Percentiles rank a stretch among this genome's conserved stretches.
These are phyloP conservation scores for Luscinia luscinia DNA, from an alignment of 2,797 vertebrate genomes.

Conservation along the genomic window DNA sequence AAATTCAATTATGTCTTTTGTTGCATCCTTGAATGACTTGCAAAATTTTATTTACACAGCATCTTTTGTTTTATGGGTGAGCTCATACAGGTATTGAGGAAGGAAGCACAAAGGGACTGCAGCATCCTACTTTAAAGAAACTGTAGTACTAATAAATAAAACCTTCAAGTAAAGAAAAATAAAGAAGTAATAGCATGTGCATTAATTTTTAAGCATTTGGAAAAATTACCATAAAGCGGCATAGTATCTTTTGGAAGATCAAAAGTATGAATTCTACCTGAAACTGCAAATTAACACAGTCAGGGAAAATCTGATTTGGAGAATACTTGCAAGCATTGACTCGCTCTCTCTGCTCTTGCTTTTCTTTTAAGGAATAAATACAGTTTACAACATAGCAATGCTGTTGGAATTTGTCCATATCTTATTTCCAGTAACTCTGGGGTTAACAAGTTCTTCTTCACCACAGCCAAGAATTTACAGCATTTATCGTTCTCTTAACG, in stretches of 20 bases:
- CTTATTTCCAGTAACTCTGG: slow-evolving; percentile 24
- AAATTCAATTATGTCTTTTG: slow-evolving; percentile 73
- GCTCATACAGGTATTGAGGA: slow-evolving; percentile 52
- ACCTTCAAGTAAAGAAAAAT: neutral
- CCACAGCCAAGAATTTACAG: slow-evolving; percentile 56
- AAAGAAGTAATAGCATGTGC: neutral
- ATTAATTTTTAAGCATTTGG: slow-evolving; percentile 17
- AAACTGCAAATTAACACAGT: neutral
- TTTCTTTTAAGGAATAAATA: slow-evolving; percentile 14
- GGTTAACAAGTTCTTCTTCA: slow-evolving; percentile 52
- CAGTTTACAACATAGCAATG: neutral
- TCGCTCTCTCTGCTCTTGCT: neutral
- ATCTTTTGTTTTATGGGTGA: slow-evolving; percentile 69
- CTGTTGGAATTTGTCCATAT: slow-evolving; percentile 2
- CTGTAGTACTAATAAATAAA: slow-evolving; percentile 25
- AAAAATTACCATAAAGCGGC: neutral
- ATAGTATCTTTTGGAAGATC: neutral
- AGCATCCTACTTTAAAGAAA: slow-evolving; percentile 46
- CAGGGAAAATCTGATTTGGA: neutral
- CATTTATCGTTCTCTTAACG: slow-evolving; percentile 51
- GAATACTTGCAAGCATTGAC: neutral
- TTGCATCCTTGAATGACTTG: slow-evolving; percentile 76
- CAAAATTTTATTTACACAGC: slow-evolving; percentile 72
- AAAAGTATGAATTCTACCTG: neutral
- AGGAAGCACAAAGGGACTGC: slow-evolving; percentile 44